A percentile compares a stretch with the other conserved stretches of the same genome.
These are phyloP conservation scores for Resseliella maxima DNA, from an alignment of 2,888 invertebrate genomes.

Conservation along the genomic window DNA sequence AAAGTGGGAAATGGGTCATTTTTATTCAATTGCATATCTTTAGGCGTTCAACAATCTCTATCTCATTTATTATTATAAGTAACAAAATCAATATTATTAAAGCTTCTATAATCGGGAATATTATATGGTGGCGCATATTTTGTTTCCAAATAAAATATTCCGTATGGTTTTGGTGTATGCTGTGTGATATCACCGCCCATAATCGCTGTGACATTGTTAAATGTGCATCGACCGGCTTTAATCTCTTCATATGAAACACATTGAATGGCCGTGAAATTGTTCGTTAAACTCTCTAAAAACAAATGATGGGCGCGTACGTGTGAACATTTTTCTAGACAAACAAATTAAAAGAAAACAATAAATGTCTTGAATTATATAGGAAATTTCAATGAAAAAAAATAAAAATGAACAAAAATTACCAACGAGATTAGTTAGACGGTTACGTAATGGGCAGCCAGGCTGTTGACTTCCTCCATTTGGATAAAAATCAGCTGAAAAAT, in stretches of 20 bases:
- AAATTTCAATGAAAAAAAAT: background rate
- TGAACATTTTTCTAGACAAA: constrained; percentile 37
- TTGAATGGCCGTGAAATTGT: background rate
- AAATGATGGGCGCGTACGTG: constrained; percentile 1
- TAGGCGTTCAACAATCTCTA: background rate
- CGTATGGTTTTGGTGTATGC: background rate
- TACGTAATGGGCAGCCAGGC: constrained; percentile 2
- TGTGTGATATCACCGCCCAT: constrained; percentile 25
- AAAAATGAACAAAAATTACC: background rate
- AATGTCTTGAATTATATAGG: background rate
- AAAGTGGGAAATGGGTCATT: no score
- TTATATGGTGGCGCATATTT: background rate
- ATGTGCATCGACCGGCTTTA: background rate
- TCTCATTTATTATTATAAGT: background rate
- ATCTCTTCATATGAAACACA: constrained; percentile 49
- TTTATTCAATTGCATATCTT: background rate
- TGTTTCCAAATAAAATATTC: constrained; percentile 41
- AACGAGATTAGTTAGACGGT: background rate
- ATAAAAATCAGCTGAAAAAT: constrained; percentile 29
- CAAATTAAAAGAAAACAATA: background rate
- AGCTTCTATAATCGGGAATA: background rate
- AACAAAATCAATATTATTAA: constrained; percentile 2
- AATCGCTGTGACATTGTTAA: background rate
- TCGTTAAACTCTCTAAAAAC: constrained; percentile 28
- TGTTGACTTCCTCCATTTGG: constrained; percentile 29